Percentiles rank a stretch among this genome's conserved stretches.
These are phyloP conservation scores for Limenitis camilla DNA, from an alignment of 2,888 invertebrate species.

Conservation along the genomic window DNA sequence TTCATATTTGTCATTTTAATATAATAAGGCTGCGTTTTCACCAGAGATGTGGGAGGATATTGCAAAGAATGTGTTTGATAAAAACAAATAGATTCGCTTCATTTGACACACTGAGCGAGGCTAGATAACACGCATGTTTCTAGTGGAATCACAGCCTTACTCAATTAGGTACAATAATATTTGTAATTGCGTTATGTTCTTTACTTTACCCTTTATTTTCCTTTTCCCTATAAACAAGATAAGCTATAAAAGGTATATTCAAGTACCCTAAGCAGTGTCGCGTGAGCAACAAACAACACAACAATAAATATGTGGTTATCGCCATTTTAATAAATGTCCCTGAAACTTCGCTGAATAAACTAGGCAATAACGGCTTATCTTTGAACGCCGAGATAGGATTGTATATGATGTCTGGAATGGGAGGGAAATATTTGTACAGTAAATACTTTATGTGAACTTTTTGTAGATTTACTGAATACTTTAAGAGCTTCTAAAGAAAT, in stretches of 20 bases:
- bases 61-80: too few species aligned
- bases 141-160: not conserved
- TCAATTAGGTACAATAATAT: too few species aligned
- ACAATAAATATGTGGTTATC: conserved; percentile 71
- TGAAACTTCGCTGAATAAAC: conserved; percentile 57
- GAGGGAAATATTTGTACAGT: too few species aligned
- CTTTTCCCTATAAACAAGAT: conserved; percentile 11
- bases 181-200: too few species aligned
- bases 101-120: too few species aligned
- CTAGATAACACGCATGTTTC: not conserved
- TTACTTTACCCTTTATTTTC: not conserved
- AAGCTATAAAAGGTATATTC: conserved; percentile 25
- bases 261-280: conserved; percentile 26
- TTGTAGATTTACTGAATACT: too few species aligned
- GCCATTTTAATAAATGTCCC: conserved; percentile 69
- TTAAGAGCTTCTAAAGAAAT: too few species aligned
- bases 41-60: too few species aligned
- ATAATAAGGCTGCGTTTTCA: too few species aligned
- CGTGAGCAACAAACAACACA: conserved; percentile 56
- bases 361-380: conserved; percentile 45
- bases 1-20: too few species aligned
- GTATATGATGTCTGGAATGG: conserved; percentile 20
- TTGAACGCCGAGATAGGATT: conserved; percentile 17
- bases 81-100: not conserved
- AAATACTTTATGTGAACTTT: too few species aligned